These are phyloP conservation scores for Sanderia malayensis DNA, from an alignment of 30 jellyfish, hydroid and myxozoan genomes.

Conservation along the genomic window DNA sequence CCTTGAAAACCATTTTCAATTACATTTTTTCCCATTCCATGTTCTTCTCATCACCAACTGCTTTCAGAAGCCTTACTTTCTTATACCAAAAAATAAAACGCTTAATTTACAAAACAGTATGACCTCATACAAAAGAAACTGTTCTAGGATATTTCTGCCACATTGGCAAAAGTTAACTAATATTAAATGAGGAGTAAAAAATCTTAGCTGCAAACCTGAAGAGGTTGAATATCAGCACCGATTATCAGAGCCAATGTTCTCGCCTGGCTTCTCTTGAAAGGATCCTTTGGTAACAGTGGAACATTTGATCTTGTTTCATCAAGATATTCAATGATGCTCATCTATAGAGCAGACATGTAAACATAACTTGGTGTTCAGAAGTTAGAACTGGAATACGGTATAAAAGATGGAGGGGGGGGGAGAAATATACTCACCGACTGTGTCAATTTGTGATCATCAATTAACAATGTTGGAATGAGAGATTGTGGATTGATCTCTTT, in stretches of 20 bases:
- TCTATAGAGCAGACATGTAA: constrained; percentile 24
- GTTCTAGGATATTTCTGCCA: too few species aligned
- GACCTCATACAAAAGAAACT: too few species aligned
- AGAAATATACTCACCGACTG: constrained; percentile 77
- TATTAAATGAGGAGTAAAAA: too few species aligned
- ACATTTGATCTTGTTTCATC: constrained; percentile 86
- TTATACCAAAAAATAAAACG: too few species aligned
- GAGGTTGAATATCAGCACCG: constrained; percentile 97
- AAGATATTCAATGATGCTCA: constrained; percentile 79
- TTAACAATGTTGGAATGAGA: constrained; percentile 72
- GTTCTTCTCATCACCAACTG: constrained; percentile 92
- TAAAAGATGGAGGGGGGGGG: too few species aligned
- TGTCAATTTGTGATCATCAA: constrained; percentile 71
- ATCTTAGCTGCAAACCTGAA: constrained; percentile 73
- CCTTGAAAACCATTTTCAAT: constrained; percentile 90
- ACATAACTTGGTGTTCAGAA: too few species aligned
- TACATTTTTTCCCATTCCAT: constrained; percentile 90
- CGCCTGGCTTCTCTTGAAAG: constrained; percentile 65
- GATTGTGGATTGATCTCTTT: constrained; percentile 74
- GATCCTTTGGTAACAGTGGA: constrained; percentile 78
- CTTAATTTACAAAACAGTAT: too few species aligned
- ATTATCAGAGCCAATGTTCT: constrained; percentile 70
- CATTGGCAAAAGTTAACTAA: too few species aligned
- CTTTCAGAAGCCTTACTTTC: constrained; percentile 83
- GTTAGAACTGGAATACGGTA: too few species aligned